Conservation (phyloP, 1,140 invertebrate genomes). For the Amyelois transitella region DNA sequence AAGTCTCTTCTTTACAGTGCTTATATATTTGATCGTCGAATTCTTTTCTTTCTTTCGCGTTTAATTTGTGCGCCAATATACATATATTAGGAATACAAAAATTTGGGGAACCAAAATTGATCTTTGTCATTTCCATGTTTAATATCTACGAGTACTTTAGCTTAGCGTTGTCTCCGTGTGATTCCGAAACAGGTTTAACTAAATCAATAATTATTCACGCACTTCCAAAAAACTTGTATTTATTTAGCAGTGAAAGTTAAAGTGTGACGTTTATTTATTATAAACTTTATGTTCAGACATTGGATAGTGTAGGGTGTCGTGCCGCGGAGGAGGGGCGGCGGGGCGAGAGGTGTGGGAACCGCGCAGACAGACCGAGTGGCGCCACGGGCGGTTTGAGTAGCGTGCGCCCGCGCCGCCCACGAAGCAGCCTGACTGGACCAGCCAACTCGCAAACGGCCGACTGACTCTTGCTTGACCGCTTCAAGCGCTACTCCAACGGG, state of each 20-base stretch:
- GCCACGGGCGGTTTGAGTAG: constrained; percentile 49
- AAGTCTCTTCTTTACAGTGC: no score
- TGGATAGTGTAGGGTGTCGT: background rate
- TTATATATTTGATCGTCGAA: no score
- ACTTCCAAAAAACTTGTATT: constrained; percentile 50
- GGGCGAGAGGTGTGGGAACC: constrained; percentile 35
- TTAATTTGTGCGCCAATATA: no score
- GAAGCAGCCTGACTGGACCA: background rate
- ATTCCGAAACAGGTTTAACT: constrained; percentile 3
- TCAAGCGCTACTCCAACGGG: background rate
- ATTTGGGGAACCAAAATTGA: no score
- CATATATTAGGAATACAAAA: no score
- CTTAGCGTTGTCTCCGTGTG: background rate
- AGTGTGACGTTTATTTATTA: constrained; percentile 49
- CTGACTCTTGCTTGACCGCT: background rate
- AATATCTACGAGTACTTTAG: no score
- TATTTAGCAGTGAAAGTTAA: constrained; percentile 62
- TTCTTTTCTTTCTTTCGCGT: no score
- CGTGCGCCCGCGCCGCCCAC: constrained; percentile 12
- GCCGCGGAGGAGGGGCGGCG: no score
- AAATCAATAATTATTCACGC: constrained; percentile 37
- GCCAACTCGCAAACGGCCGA: background rate
- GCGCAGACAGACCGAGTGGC: constrained; percentile 52
- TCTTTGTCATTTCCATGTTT: no score
- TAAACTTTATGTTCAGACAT: constrained; percentile 44